phyloP scores from a whole-genome alignment of 1,140 invertebrate genomes.

The Ladona fulva region DNA sequence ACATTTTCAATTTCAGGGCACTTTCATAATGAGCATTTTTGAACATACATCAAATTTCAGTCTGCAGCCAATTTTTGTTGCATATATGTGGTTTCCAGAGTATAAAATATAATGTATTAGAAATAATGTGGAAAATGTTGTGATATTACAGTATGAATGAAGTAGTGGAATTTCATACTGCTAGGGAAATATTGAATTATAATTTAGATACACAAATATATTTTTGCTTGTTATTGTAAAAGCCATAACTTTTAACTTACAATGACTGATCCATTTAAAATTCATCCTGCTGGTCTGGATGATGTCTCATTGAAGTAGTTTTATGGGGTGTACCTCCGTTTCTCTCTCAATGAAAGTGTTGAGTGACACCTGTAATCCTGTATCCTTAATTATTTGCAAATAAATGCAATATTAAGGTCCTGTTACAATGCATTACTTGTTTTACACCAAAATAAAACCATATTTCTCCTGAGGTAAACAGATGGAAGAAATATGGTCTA shows the following conservation, averaged over 20 bases:
- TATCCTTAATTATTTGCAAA: not conserved
- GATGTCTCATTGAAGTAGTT: not conserved
- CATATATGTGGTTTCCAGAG: not conserved
- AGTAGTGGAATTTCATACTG: not conserved
- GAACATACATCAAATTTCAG: too few relatives aligned
- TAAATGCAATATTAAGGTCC: not conserved
- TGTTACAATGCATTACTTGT: not conserved
- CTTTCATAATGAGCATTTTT: too few relatives aligned
- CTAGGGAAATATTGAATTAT: not conserved
- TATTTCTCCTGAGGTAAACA: too few relatives aligned
- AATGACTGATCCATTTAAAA: not conserved
- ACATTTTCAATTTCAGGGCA: too few relatives aligned
- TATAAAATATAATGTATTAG: not conserved
- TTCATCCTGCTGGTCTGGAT: not conserved
- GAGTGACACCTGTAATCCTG: not conserved
- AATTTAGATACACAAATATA: not conserved
- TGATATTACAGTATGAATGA: not conserved
- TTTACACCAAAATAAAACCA: not conserved
- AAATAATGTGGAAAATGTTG: not conserved
- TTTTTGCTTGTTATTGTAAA: conserved; percentile 4
- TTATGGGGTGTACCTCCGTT: not conserved
- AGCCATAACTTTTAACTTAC: not conserved
- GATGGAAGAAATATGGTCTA: too few relatives aligned
- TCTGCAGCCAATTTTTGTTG: too few relatives aligned
- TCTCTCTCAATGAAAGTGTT: not conserved